Percentiles rank a stretch among this genome's conserved stretches.
phyloP scores from a whole-genome alignment of 1,140 invertebrate genomes.

The Drosophila pectinifera region DNA sequence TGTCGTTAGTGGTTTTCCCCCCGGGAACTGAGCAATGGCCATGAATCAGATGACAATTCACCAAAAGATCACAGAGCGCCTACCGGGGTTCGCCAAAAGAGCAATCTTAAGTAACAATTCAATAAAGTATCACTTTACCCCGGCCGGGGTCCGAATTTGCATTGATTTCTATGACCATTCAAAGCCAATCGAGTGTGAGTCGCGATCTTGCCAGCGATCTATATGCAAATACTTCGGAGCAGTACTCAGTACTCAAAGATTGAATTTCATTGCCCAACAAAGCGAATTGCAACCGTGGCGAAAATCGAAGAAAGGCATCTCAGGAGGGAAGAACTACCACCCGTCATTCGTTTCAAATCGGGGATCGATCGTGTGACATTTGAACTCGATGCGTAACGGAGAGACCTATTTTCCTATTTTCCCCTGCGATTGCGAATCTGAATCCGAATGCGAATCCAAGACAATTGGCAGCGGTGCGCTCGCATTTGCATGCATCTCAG shows the following conservation, averaged over 20 bases:
- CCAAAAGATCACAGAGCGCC: constrained; percentile 40
- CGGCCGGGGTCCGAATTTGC: constrained; percentile 43
- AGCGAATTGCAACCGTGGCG: constrained; percentile 75
- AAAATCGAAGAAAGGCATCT: constrained; percentile 47
- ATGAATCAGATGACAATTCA: constrained; percentile 39
- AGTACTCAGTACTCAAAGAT: constrained; percentile 55
- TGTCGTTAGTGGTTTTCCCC: constrained; percentile 31
- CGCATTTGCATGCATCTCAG: constrained; percentile 75
- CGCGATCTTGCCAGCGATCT: constrained; percentile 50
- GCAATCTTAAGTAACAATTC: constrained; percentile 49
- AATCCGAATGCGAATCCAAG: constrained; percentile 31
- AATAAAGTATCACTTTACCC: constrained; percentile 67
- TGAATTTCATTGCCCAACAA: constrained; percentile 75
- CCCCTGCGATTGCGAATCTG: too few relatives aligned
- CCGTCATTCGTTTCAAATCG: constrained; percentile 49
- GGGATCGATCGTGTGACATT: constrained; percentile 65
- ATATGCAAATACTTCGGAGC: constrained; percentile 61
- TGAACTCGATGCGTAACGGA: constrained; percentile 52
- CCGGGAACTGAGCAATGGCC: constrained; percentile 49
- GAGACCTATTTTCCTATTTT: constrained; percentile 36
- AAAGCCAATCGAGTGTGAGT: constrained; percentile 75
- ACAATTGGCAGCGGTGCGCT: constrained; percentile 52
- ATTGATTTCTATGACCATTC: constrained; percentile 65
- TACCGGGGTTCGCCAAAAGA: constrained; percentile 15
- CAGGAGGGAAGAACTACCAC: constrained; percentile 30